Percentiles rank a stretch among this genome's conserved stretches.
Conservation (phyloP, 2,888 invertebrate species). For the Atethmia centrago region DNA sequence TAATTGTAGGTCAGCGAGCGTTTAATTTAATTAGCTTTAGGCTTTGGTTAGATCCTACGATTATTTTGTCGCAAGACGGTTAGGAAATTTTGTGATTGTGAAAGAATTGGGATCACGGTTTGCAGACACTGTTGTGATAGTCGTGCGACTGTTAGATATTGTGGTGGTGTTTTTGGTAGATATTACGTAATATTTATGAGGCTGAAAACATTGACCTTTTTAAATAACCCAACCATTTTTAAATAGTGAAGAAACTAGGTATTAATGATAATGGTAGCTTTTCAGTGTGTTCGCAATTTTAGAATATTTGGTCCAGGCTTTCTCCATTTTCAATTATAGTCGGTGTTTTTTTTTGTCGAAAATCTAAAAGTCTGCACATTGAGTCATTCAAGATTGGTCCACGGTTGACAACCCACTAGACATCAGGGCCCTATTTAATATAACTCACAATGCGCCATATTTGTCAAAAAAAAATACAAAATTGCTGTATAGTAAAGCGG, state of each 20-base stretch:
- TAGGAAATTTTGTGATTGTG: neutral
- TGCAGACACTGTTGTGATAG: neutral
- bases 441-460: too few species aligned
- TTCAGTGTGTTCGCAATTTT: neutral
- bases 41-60: slow-evolving; percentile 48
- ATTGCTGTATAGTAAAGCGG: too few species aligned
- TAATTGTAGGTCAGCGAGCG: slow-evolving; percentile 72
- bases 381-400: neutral
- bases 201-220: too few species aligned
- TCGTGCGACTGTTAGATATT: neutral
- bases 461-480: too few species aligned
- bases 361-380: neutral
- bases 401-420: too few species aligned
- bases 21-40: slow-evolving; percentile 72
- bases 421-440: too few species aligned
- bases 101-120: slow-evolving; percentile 3
- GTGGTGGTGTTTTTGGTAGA: neutral
- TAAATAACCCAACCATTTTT: too few species aligned
- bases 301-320: too few species aligned
- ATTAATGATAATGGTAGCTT: neutral
- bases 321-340: too few species aligned
- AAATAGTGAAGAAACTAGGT: too few species aligned
- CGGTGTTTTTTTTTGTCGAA: neutral
- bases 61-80: slow-evolving; percentile 41
- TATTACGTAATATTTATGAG: neutral